A percentile compares a stretch with the other conserved stretches of the same genome.
These are phyloP conservation scores for Whitmania pigra DNA, from an alignment of 1,140 invertebrate species.

Conservation along the genomic window DNA sequence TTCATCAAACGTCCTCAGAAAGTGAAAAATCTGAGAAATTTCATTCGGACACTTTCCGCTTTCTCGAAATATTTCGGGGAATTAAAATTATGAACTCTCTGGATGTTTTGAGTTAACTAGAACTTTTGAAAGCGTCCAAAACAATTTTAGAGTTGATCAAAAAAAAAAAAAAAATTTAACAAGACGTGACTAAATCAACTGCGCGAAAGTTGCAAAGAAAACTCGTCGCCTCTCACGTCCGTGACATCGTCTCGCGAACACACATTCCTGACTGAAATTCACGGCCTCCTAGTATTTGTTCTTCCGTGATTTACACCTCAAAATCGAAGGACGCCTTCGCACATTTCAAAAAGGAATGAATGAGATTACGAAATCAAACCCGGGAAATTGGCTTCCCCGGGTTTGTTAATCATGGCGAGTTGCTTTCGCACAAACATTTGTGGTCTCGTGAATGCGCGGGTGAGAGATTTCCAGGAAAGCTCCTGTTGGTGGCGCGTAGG, in stretches of 20 bases:
- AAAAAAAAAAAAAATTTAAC: too few species aligned
- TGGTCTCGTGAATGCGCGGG: background rate
- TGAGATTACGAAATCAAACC: background rate
- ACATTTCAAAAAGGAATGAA: background rate
- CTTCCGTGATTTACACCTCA: background rate
- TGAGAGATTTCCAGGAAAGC: background rate
- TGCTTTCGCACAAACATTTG: background rate
- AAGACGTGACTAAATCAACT: background rate
- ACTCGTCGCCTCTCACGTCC: background rate
- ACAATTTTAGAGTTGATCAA: background rate
- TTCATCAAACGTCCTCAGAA: too few species aligned
- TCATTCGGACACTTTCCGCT: background rate
- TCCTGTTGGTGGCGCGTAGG: too few species aligned
- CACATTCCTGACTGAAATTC: background rate
- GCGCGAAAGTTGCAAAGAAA: background rate
- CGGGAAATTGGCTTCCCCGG: background rate
- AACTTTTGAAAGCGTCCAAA: background rate
- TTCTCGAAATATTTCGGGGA: constrained; percentile 2
- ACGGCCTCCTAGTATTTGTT: background rate
- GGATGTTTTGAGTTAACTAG: background rate
- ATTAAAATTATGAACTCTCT: background rate
- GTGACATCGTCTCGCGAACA: too few species aligned
- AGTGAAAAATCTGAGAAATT: too few species aligned
- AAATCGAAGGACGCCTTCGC: background rate
- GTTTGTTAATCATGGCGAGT: too few species aligned